A percentile compares a stretch with the other conserved stretches of the same genome.
Evolutionary conservation across 2,113 vertebrate genomes (phyloP).

Genomic region (Gobio gobio): DNA sequence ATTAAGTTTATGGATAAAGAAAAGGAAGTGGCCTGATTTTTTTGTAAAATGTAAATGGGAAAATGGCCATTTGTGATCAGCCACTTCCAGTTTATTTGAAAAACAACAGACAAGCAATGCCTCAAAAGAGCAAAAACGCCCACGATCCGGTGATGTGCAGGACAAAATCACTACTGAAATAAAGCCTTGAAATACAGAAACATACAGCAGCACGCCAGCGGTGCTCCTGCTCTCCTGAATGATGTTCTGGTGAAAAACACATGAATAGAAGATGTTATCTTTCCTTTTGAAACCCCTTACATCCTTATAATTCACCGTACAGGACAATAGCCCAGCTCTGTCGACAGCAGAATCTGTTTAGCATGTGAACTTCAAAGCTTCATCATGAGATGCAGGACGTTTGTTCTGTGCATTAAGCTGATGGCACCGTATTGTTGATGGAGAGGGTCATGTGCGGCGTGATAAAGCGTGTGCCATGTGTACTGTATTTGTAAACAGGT

Average conservation of each 20-base stretch:
- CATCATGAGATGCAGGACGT: background rate
- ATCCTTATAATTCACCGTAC: background rate
- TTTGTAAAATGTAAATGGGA: no score
- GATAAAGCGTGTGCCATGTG: background rate
- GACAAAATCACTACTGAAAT: background rate
- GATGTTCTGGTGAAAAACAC: background rate
- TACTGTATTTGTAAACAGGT: slow-evolving; percentile 21
- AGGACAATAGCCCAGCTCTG: background rate
- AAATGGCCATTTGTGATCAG: no score
- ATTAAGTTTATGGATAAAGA: no score
- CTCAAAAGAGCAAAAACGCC: background rate
- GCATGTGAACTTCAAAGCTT: slow-evolving; percentile 22
- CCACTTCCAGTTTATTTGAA: no score
- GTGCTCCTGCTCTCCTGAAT: background rate
- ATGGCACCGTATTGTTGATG: background rate
- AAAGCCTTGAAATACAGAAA: background rate
- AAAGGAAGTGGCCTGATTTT: no score
- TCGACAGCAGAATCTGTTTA: background rate
- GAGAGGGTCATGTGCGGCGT: background rate
- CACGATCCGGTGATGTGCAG: background rate
- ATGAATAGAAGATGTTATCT: slow-evolving; percentile 1
- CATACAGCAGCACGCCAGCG: background rate
- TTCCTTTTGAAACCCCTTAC: background rate
- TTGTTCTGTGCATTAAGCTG: slow-evolving; percentile 5
- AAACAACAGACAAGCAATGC: no score